Conservation (phyloP, 2,797 vertebrate species). For the Brotula barbata region DNA sequence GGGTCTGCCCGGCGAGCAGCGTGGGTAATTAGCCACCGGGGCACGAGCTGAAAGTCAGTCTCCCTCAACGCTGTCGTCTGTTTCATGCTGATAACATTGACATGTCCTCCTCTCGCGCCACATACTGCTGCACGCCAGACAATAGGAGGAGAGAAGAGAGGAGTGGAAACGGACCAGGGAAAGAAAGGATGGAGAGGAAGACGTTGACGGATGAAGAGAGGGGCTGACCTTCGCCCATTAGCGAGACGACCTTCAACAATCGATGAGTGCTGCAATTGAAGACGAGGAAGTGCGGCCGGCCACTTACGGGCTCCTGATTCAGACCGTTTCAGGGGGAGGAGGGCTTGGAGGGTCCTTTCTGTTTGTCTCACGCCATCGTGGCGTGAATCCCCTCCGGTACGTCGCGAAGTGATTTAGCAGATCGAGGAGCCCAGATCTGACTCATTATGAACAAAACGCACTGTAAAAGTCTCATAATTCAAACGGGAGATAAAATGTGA, state of each 20-base stretch:
- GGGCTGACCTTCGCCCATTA: slow-evolving; percentile 66
- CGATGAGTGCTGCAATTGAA: slow-evolving; percentile 52
- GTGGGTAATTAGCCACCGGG: slow-evolving; percentile 70
- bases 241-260: slow-evolving; percentile 57
- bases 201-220: slow-evolving; percentile 65
- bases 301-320: slow-evolving; percentile 21
- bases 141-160: slow-evolving; percentile 31
- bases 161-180: slow-evolving; percentile 18
- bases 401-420: too few relatives aligned
- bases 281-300: slow-evolving; percentile 30
- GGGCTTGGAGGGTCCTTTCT: neutral
- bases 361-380: too few relatives aligned
- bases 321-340: slow-evolving; percentile 5
- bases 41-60: slow-evolving; percentile 61
- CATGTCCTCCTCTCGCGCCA: slow-evolving; percentile 54
- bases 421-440: too few relatives aligned
- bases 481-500: too few relatives aligned
- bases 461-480: too few relatives aligned
- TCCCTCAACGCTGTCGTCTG: slow-evolving; percentile 70
- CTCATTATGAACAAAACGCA: too few relatives aligned
- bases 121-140: slow-evolving; percentile 46
- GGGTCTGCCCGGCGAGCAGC: slow-evolving; percentile 34
- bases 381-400: too few relatives aligned
- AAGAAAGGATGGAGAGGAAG: slow-evolving; percentile 42
- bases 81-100: slow-evolving; percentile 75